Conservation (phyloP, 2,888 invertebrate species). For the Chaetogeoica ovagalla region DNA sequence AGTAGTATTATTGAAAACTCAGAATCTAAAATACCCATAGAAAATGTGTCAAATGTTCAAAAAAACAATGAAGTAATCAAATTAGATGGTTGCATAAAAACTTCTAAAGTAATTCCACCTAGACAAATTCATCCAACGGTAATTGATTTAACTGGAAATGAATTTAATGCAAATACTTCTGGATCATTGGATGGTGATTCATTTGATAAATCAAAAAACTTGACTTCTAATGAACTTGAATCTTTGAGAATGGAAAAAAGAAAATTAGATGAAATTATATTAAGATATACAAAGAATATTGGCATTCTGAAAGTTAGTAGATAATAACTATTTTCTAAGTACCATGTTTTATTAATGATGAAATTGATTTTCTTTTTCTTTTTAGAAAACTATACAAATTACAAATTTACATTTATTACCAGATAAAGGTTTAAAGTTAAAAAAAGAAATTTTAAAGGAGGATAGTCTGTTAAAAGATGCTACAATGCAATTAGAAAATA, state of each 20-base stretch:
- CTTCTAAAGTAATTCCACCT: background rate
- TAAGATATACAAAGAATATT: constrained; percentile 30
- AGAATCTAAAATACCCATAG: background rate
- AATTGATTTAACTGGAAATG: constrained; percentile 35
- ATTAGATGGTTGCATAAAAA: constrained; percentile 1
- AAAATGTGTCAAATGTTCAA: background rate
- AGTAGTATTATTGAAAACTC: constrained; percentile 36
- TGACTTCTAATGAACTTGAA: background rate
- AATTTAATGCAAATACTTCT: background rate
- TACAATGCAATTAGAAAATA: constrained; percentile 20
- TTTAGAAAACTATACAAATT: constrained; percentile 52
- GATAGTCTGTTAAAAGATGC: constrained; percentile 62
- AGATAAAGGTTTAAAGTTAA: constrained; percentile 68
- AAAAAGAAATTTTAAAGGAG: constrained; percentile 62
- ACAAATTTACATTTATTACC: constrained; percentile 62
- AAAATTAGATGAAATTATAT: constrained; percentile 40
- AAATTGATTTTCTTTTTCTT: background rate
- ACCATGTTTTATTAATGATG: background rate
- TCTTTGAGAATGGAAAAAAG: constrained; percentile 51
- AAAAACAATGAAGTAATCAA: constrained; percentile 5
- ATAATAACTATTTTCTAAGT: background rate
- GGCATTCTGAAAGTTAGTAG: constrained; percentile 41
- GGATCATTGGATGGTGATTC: background rate
- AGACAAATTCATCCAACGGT: background rate
- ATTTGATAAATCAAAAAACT: background rate